Evolutionary conservation across 2,797 vertebrate genomes (phyloP).

Genomic region (Valencia hispanica): DNA sequence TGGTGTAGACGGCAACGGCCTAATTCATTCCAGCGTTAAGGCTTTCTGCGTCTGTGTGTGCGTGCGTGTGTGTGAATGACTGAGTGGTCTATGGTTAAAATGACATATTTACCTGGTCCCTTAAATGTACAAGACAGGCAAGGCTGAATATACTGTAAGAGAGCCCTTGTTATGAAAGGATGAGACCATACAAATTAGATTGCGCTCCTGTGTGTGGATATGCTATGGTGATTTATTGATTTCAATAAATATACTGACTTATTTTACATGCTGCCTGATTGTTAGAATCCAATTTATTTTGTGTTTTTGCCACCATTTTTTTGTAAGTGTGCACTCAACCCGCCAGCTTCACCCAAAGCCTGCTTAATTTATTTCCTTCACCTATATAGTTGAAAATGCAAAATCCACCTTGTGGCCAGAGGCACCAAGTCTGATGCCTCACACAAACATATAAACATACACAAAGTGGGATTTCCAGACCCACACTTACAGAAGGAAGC

Average conservation of each 20-base stretch:
- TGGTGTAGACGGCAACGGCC: constrained; percentile 63
- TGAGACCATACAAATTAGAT: constrained; percentile 58
- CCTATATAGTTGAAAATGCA: constrained; percentile 67
- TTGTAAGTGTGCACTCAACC: constrained; percentile 1
- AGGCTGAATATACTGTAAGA: constrained; percentile 75
- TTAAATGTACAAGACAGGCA: constrained; percentile 80
- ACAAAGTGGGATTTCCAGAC: constrained; percentile 54
- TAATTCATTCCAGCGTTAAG: constrained; percentile 84
- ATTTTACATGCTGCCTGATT: constrained; percentile 1
- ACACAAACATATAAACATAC: constrained; percentile 63
- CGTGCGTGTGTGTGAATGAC: constrained; percentile 23
- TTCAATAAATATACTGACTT: constrained; percentile 21
- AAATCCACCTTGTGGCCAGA: constrained; percentile 64
- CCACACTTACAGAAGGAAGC: constrained; percentile 46
- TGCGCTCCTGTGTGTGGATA: constrained; percentile 15
- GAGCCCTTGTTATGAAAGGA: constrained; percentile 75
- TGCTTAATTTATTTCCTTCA: constrained; percentile 74
- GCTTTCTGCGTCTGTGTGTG: constrained; percentile 13
- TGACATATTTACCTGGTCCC: constrained; percentile 83
- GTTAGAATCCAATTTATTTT: constrained; percentile 1
- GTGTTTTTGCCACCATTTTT: neutral
- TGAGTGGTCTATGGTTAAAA: constrained; percentile 70
- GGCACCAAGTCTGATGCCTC: constrained; percentile 50
- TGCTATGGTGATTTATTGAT: constrained; percentile 14
- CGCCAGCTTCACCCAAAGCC: constrained; percentile 53